These are phyloP conservation scores for Threskiornis aethiopicus DNA, from an alignment of 2,797 vertebrate genomes.

Conservation along the genomic window DNA sequence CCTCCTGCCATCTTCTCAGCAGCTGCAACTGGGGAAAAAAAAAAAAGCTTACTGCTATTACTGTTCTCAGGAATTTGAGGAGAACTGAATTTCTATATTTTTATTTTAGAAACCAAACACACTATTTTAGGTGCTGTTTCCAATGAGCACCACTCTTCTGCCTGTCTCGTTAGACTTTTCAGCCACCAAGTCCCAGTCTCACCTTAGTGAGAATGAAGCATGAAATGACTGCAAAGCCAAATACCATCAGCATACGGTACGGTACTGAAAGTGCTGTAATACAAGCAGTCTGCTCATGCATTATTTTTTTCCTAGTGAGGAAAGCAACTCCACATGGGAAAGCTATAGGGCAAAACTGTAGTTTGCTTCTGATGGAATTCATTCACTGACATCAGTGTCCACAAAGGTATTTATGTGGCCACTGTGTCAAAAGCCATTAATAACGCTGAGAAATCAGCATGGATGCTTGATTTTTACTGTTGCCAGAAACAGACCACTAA, in stretches of 20 bases:
- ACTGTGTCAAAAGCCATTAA: background rate
- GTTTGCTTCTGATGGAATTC: background rate
- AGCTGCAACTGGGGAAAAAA: background rate
- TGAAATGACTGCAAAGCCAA: background rate
- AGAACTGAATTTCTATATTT: background rate
- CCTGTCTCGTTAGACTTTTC: background rate
- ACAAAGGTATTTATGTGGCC: background rate
- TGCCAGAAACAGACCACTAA: background rate
- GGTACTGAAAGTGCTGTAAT: background rate
- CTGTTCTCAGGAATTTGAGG: background rate
- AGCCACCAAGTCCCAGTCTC: background rate
- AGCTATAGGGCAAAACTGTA: background rate
- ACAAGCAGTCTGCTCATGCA: background rate
- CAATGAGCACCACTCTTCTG: background rate
- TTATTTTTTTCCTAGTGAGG: background rate
- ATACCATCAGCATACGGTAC: background rate
- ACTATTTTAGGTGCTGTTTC: background rate
- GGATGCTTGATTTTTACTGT: background rate
- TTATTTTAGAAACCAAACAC: background rate
- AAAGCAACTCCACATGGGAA: background rate
- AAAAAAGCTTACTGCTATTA: background rate
- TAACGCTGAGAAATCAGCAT: background rate
- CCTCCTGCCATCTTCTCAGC: background rate
- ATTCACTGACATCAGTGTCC: background rate
- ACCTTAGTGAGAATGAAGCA: background rate